phyloP scores from a whole-genome alignment of 2,113 vertebrate genomes.

The Promerops cafer region DNA sequence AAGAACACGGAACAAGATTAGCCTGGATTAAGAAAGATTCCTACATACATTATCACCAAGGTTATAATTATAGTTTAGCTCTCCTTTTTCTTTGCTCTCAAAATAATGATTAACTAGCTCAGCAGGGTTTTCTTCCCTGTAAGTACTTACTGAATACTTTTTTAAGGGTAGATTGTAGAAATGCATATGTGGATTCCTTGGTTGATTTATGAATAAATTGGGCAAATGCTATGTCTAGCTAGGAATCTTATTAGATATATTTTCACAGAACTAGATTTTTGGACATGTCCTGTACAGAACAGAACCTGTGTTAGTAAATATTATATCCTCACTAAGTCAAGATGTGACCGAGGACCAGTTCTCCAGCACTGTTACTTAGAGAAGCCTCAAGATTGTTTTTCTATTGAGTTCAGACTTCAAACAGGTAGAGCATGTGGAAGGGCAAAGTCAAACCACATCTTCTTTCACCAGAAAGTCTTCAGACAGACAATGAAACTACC shows the following conservation, averaged over 20 bases:
- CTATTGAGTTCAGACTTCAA: background rate
- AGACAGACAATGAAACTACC: background rate
- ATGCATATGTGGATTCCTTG: background rate
- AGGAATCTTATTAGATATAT: background rate
- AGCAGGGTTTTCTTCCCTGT: slow-evolving; percentile 7
- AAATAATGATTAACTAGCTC: slow-evolving; percentile 44
- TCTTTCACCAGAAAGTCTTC: background rate
- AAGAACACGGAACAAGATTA: slow-evolving; percentile 40
- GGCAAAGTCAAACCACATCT: background rate
- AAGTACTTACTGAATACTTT: background rate
- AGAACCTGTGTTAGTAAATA: background rate
- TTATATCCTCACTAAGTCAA: background rate
- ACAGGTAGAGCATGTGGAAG: background rate
- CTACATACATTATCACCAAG: slow-evolving; percentile 15
- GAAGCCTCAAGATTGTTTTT: background rate
- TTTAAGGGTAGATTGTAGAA: background rate
- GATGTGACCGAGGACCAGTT: background rate
- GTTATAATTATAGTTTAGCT: slow-evolving; percentile 37
- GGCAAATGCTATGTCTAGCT: background rate
- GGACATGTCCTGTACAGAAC: background rate
- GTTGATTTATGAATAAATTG: background rate
- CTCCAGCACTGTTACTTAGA: background rate
- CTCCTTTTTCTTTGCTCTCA: slow-evolving; percentile 8
- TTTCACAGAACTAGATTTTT: background rate
- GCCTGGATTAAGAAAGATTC: slow-evolving; percentile 14